A percentile compares a stretch with the other conserved stretches of the same genome.
Evolutionary conservation across 1,140 invertebrate genomes (phyloP).

Genomic region (Bombus waltoni): DNA sequence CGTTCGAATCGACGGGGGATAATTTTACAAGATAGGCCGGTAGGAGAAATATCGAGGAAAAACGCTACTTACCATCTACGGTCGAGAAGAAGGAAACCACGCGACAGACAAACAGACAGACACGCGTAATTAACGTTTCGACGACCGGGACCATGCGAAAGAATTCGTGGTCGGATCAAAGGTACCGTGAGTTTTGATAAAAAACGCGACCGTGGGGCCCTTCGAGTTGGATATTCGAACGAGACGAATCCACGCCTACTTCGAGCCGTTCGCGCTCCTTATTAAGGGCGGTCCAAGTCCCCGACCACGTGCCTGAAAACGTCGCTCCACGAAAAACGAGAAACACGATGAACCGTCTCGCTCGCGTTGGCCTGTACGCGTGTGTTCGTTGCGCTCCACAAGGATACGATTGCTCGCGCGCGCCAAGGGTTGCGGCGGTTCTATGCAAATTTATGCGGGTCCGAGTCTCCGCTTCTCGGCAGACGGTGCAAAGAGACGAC

Average conservation of each 20-base stretch:
- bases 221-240: slow-evolving; percentile 51
- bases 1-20: no score
- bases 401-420: neutral
- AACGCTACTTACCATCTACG: no score
- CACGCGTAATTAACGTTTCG: slow-evolving; percentile 19
- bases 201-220: slow-evolving; percentile 8
- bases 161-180: slow-evolving; percentile 15
- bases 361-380: neutral
- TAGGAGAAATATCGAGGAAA: no score
- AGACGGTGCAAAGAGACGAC: slow-evolving; percentile 28
- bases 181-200: slow-evolving; percentile 16
- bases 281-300: slow-evolving; percentile 52
- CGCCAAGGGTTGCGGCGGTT: slow-evolving; percentile 53
- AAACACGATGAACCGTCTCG: slow-evolving; percentile 2
- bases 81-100: neutral
- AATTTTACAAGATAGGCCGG: no score
- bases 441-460: slow-evolving; percentile 69
- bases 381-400: neutral
- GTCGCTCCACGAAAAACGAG: slow-evolving; percentile 41
- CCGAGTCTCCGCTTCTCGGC: slow-evolving; percentile 22
- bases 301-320: slow-evolving; percentile 26
- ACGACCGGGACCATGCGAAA: slow-evolving; percentile 6
- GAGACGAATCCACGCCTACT: slow-evolving; percentile 66
- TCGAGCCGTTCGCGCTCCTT: slow-evolving; percentile 60
- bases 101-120: no score